A percentile compares a stretch with the other conserved stretches of the same genome.
phyloP scores from a whole-genome alignment of 2,113 vertebrate species.

The Rhegmatorhina hoffmannsi region DNA sequence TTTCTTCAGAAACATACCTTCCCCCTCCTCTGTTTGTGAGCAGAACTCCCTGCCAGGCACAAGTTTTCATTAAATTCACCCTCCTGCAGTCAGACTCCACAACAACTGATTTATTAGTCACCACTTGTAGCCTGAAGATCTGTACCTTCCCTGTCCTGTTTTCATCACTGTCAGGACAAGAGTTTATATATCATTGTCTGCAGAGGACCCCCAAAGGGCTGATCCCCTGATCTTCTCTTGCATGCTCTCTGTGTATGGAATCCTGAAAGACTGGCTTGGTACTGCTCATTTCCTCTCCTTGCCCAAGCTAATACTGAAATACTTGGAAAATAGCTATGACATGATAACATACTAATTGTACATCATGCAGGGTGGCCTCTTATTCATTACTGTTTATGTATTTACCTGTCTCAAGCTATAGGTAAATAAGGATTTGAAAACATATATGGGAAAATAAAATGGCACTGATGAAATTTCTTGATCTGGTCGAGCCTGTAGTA shows the following conservation, averaged over 20 bases:
- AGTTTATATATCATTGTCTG: background rate
- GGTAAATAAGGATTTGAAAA: background rate
- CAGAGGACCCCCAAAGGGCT: background rate
- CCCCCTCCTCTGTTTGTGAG: background rate
- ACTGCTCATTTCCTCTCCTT: background rate
- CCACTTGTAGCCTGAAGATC: background rate
- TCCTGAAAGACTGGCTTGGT: background rate
- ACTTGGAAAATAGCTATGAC: background rate
- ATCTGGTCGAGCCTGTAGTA: background rate
- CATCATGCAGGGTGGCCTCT: background rate
- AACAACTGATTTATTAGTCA: background rate
- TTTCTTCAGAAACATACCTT: background rate
- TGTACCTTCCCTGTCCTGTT: background rate
- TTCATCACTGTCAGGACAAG: background rate
- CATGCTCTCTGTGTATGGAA: background rate
- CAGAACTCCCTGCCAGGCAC: background rate
- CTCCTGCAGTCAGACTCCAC: background rate
- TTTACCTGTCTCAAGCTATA: background rate
- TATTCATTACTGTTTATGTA: background rate
- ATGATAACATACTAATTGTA: background rate
- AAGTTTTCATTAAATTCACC: constrained; percentile 8
- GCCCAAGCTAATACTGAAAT: background rate
- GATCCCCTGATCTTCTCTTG: background rate
- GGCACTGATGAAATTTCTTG: background rate
- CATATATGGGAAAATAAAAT: background rate